Conservation (phyloP, 2,797 vertebrate species). For the Morelia viridis region DNA sequence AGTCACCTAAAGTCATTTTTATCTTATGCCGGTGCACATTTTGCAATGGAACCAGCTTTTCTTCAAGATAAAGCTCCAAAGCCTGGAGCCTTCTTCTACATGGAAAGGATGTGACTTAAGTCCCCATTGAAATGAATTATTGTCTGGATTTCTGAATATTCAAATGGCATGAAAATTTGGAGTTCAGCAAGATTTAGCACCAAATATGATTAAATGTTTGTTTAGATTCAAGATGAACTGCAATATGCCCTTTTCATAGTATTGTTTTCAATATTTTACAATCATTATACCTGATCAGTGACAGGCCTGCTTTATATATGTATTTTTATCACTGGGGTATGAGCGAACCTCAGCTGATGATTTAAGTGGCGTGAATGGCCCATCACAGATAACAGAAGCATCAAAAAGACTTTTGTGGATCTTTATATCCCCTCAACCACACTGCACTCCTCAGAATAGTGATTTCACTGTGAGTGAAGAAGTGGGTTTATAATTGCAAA, state of each 20-base stretch:
- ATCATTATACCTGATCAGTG: background rate
- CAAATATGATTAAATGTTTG: background rate
- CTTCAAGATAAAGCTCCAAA: background rate
- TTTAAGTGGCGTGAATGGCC: background rate
- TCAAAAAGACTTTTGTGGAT: background rate
- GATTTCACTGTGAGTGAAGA: background rate
- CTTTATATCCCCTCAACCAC: background rate
- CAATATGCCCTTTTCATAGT: background rate
- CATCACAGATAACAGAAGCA: background rate
- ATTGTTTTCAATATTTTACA: background rate
- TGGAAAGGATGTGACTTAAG: constrained; percentile 24
- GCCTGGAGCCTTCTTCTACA: constrained; percentile 13
- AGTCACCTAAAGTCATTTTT: constrained; percentile 31
- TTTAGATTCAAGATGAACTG: background rate
- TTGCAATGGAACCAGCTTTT: constrained; percentile 19
- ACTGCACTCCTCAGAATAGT: background rate
- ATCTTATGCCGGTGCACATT: background rate
- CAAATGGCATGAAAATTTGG: background rate
- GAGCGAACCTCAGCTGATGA: background rate
- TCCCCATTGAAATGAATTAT: constrained; percentile 20
- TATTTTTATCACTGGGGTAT: background rate
- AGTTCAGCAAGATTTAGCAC: background rate
- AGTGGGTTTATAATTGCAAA: background rate
- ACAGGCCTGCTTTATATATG: background rate
- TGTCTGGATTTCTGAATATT: background rate